Base-by-base conservation (phyloP, 2,797 vertebrate species). In the Scomberomorus guttatus region DNA sequence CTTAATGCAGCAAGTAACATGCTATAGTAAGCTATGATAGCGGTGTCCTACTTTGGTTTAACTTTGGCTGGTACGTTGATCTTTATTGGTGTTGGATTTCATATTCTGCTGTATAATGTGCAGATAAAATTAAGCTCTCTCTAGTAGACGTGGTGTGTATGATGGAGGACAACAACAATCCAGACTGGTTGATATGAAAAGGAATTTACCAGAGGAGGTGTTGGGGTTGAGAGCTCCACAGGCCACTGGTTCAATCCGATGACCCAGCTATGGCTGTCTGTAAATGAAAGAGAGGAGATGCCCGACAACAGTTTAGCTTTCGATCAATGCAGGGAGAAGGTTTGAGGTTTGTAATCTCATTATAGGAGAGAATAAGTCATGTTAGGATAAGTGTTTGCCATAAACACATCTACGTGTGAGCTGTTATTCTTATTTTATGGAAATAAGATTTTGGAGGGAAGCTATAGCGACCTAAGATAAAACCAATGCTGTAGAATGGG, bases 261-360 rank as follows among this genome's bases (percentile, higher is more conserved):
- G 77, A 71, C 55, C 68, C 52, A 48, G 82, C 81, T 93, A 93
- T 76, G 86, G 87, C 80, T 93, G 86, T 85, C 93, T 94, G 44
- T 54, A 56, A 68, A 83, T 73, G 59, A 2, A 60, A 54, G 25
- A 80, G 29, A 78, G 68, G 61, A 72, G 55, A 64, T 69, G 55
- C 3, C 64, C 34, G 29, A 58, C 20, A 79, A 34, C 12, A 59
- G 24, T 52, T 85, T 68, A 77, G 59, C 42, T 79, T 51, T 77
- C 24, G 72, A 59, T 81, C 13, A 79, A 56, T 58, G 73, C 37
- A 62, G 39, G 32, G 29, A 65, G 37, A 51, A 39, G 29, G 14
- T 64, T 76, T 75, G 48, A 32, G 15, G 32, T 70, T 57, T 55
- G n/a, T 58, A 52, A 67, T 73, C 37, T 37, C 54, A 12, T 55